Evolutionary conservation across 2,888 invertebrate species (phyloP).

Genomic region (Bellardia pandia): DNA sequence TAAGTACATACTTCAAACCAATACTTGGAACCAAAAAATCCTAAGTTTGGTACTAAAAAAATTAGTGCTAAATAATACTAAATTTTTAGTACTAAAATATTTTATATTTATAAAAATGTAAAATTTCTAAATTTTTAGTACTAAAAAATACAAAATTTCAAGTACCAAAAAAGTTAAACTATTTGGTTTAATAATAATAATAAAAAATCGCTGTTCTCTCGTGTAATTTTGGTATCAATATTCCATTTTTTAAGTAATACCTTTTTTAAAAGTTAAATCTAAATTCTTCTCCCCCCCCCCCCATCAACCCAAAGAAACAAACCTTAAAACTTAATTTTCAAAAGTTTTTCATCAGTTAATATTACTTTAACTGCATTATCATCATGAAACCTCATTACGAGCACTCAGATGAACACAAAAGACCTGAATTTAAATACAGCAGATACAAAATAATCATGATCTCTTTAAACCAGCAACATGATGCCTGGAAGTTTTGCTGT

Average conservation of each 20-base stretch:
- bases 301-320: neutral
- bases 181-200: neutral
- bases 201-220: no score
- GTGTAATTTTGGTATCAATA: no score
- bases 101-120: no score
- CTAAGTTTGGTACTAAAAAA: no score
- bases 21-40: no score
- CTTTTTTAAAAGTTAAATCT: neutral
- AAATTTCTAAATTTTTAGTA: no score
- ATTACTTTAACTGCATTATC: conserved; percentile 55
- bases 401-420: neutral
- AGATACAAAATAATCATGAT: conserved; percentile 43
- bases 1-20: no score
- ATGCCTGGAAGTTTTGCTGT: conserved; percentile 65
- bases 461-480: conserved; percentile 65
- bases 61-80: no score
- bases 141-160: no score
- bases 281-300: neutral
- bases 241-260: neutral
- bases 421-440: conserved; percentile 45
- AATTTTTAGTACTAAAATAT: no score
- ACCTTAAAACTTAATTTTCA: neutral
- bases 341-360: neutral
- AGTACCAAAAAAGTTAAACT: no score
- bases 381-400: conserved; percentile 34